phyloP scores from a whole-genome alignment of 2,797 vertebrate genomes.

The Chrosomus eos region DNA sequence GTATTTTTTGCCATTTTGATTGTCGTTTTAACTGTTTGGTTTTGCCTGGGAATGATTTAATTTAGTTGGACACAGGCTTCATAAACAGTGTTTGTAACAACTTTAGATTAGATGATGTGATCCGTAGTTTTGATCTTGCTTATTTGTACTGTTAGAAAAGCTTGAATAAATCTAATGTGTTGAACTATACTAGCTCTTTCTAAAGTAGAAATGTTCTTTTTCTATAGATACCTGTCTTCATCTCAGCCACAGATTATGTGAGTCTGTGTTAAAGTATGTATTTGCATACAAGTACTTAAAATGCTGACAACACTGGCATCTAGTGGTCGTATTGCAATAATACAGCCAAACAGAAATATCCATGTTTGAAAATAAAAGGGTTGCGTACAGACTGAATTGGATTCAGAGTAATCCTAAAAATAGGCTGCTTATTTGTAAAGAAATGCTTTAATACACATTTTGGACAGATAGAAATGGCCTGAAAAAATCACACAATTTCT shows the following conservation, averaged over 20 bases:
- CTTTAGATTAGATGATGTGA: background rate
- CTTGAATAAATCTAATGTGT: background rate
- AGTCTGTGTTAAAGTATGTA: too few relatives aligned
- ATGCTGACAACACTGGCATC: constrained; percentile 43
- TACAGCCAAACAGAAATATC: background rate
- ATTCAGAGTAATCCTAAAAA: background rate
- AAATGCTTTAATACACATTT: background rate
- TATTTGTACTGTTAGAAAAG: background rate
- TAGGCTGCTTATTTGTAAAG: background rate
- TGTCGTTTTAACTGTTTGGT: too few relatives aligned
- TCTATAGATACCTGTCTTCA: background rate
- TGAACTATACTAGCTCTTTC: background rate
- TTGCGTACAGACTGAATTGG: background rate
- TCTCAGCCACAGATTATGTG: background rate
- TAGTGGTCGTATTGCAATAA: constrained; percentile 43
- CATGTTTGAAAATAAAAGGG: background rate
- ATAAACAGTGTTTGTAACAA: background rate
- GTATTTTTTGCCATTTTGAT: background rate
- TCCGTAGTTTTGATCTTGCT: background rate
- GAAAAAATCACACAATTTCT: background rate
- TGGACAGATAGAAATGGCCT: background rate
- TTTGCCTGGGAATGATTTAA: background rate
- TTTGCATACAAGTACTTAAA: background rate
- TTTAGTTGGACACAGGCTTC: background rate
- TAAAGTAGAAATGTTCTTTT: background rate